These are phyloP conservation scores for Campylorhamphus procurvoides DNA, from an alignment of 2,113 vertebrate species.

Conservation along the genomic window DNA sequence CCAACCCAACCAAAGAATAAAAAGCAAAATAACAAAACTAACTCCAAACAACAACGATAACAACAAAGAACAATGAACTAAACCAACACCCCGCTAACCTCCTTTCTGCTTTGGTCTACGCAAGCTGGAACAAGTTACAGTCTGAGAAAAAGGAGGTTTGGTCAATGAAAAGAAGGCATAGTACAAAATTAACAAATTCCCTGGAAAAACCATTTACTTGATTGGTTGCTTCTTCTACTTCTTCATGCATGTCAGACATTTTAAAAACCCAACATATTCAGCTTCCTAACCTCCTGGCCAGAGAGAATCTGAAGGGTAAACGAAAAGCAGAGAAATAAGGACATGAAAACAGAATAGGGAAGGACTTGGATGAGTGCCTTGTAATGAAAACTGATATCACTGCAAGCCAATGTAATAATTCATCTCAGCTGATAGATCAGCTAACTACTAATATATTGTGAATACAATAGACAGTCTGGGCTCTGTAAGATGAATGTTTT, in stretches of 20 bases:
- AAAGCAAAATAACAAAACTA: background rate
- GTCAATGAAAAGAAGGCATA: background rate
- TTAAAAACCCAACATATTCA: background rate
- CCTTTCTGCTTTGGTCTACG: background rate
- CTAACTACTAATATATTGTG: slow-evolving; percentile 49
- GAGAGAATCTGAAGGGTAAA: background rate
- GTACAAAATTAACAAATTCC: background rate
- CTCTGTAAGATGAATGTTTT: slow-evolving; percentile 40
- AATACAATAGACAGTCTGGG: slow-evolving; percentile 25
- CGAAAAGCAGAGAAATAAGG: slow-evolving; percentile 6
- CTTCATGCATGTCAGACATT: background rate
- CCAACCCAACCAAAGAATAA: background rate
- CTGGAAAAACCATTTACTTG: background rate
- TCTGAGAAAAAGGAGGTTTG: background rate
- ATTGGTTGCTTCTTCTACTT: background rate
- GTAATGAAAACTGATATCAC: slow-evolving; percentile 38
- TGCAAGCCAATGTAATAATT: slow-evolving; percentile 45
- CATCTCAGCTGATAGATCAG: slow-evolving; percentile 41
- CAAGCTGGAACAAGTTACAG: background rate
- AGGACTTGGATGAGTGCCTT: slow-evolving; percentile 26
- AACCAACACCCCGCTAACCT: rapidly evolving
- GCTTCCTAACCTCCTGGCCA: background rate
- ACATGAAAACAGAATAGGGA: background rate
- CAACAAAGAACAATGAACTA: background rate
- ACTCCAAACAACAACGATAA: background rate